phyloP scores from a whole-genome alignment of 2,113 vertebrate species.

The Desmodus rotundus region DNA sequence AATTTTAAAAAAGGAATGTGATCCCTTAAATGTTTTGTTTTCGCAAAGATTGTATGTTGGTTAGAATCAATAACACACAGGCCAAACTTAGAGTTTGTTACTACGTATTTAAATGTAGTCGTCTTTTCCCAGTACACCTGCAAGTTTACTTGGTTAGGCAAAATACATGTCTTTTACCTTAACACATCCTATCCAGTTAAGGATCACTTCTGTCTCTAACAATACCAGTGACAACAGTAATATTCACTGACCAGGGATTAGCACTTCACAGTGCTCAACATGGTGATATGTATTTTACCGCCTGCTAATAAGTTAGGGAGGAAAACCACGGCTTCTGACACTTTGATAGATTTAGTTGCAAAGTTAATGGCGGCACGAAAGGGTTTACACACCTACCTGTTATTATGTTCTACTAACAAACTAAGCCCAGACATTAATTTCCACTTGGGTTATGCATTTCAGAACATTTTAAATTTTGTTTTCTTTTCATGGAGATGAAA shows the following conservation, averaged over 20 bases:
- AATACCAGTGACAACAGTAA: neutral
- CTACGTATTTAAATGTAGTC: neutral
- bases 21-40: neutral
- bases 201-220: neutral
- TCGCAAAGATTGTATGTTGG: neutral
- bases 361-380: neutral
- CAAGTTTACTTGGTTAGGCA: neutral
- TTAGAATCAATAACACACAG: neutral
- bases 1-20: neutral
- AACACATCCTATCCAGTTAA: neutral
- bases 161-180: neutral
- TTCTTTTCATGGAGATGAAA: conserved; percentile 41
- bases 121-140: neutral
- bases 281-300: neutral
- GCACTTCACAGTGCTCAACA: neutral
- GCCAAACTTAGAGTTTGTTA: neutral
- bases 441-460: conserved; percentile 14
- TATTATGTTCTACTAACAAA: conserved; percentile 49
- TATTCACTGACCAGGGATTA: neutral
- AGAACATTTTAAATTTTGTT: conserved; percentile 32
- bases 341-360: conserved; percentile 14
- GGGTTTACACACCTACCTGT: neutral
- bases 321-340: conserved; percentile 26
- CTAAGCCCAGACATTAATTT: conserved; percentile 43
- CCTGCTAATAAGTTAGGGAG: neutral